Evolutionary conservation across 2,113 vertebrate genomes (phyloP), one percentile per base, ranked within the genome.

Genomic region (Gorsachius goisagi): DNA sequence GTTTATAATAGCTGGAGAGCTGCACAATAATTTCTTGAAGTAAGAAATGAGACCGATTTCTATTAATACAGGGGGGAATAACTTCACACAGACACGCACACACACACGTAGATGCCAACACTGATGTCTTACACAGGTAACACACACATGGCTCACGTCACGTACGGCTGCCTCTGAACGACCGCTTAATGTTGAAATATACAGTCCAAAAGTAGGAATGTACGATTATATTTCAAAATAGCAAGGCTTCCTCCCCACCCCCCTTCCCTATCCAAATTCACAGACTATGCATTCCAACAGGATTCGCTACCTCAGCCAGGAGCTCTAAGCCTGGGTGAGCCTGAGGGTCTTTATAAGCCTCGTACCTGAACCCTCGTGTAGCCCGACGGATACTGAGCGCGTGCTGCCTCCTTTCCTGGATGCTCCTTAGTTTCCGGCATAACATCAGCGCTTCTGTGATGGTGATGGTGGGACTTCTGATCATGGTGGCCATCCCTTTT

Each of bases 301-400:
- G 16, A 67, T 55, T 60, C 39, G 35, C 66, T 15, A 0, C 22
- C 20, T 78, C 45, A 63, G 55, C 60, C 91, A 82, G 44, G 12
- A 83, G 33, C 39, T 59, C 23, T 26, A 15, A 20, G 27, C 35
- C 63, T 53, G 55, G 16, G 11, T 75, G 82, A 64, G 53, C 21
- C 56, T 47, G 56, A 44, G 68, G 91, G 76, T 45, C 45, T 75
- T 67, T 79, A 6, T 14, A 56, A 73, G 69, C 41, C 35, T 78
- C 87, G 27, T 96, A 95, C 92, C 92, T 95, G 92, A 88, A 96
- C 71, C 79, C 88, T 90, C 9, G 45, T 28, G n/a, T 78, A 60
- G 86, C 92, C 89, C 26, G 84, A 58, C 22, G 80, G 69, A 28
- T 68, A 30, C 35, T 89, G 82, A 45, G 76, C 11, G 45, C 17